These are phyloP conservation scores for Remorina albescens DNA, from an alignment of 2,797 vertebrate species.

Conservation along the genomic window DNA sequence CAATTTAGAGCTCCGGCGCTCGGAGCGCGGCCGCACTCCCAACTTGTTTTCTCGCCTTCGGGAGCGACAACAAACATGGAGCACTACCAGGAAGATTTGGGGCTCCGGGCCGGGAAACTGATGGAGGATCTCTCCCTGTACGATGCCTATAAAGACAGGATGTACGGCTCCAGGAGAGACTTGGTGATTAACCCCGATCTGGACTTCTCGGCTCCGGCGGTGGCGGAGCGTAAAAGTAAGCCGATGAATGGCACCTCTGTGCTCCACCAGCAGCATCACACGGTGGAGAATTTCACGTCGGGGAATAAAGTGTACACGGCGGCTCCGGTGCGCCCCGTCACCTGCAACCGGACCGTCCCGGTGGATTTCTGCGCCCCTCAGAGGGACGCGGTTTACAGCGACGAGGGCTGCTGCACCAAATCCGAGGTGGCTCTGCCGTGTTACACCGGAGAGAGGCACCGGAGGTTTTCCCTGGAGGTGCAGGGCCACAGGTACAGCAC, in stretches of 20 bases:
- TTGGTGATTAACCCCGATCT: constrained; percentile 81
- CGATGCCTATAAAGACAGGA: constrained; percentile 81
- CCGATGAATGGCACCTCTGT: constrained; percentile 83
- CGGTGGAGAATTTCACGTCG: constrained; percentile 84
- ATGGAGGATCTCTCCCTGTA: constrained; percentile 87
- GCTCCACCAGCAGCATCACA: constrained; percentile 84
- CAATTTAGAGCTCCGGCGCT: constrained; percentile 79
- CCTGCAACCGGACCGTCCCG: constrained; percentile 79
- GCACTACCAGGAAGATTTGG: constrained; percentile 86
- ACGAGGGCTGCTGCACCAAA: constrained; percentile 87
- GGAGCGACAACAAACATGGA: constrained; percentile 87
- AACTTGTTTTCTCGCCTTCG: constrained; percentile 76
- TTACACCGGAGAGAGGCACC: constrained; percentile 88
- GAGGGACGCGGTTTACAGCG: constrained; percentile 79
- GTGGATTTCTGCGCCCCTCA: constrained; percentile 86
- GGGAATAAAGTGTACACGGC: constrained; percentile 86
- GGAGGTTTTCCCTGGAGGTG: constrained; percentile 89
- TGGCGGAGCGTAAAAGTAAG: constrained; percentile 79
- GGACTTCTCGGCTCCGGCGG: constrained; percentile 77
- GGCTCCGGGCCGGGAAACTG: constrained; percentile 81
- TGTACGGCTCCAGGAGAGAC: constrained; percentile 79
- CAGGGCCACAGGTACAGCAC: constrained; percentile 88
- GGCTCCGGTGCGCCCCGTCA: constrained; percentile 84
- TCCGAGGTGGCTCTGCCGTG: constrained; percentile 93
- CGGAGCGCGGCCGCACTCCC: constrained; percentile 70